Evolutionary conservation across 2,888 invertebrate species (phyloP).

Genomic region (Acleris holmiana): DNA sequence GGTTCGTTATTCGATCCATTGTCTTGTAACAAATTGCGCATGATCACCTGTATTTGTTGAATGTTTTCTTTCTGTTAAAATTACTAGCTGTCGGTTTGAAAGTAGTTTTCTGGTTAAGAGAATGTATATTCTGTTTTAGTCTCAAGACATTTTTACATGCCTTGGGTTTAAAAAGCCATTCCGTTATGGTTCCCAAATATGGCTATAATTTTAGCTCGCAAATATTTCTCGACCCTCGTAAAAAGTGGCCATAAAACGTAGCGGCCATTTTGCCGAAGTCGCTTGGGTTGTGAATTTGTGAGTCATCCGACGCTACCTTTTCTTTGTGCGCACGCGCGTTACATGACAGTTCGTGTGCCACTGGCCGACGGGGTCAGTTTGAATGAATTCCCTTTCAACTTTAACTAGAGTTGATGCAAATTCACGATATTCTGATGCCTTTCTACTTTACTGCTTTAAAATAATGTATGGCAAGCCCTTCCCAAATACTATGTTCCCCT

Average conservation of each 20-base stretch:
- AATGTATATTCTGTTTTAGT: background rate
- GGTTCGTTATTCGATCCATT: slow-evolving; percentile 4
- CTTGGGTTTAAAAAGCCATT: slow-evolving; percentile 2
- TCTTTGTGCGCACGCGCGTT: slow-evolving; percentile 34
- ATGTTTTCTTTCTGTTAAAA: too few relatives aligned
- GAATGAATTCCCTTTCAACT: background rate
- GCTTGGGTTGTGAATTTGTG: slow-evolving; percentile 29
- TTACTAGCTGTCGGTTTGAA: background rate
- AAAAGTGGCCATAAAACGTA: slow-evolving; percentile 31
- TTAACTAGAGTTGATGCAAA: background rate
- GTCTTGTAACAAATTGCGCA: background rate
- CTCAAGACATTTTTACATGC: background rate
- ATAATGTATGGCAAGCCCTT: too few relatives aligned
- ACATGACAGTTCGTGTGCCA: slow-evolving; percentile 26
- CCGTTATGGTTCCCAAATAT: slow-evolving; percentile 16
- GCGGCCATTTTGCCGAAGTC: slow-evolving; percentile 37
- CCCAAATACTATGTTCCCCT: too few relatives aligned
- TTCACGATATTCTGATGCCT: too few relatives aligned
- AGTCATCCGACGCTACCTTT: slow-evolving; percentile 36
- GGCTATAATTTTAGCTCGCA: slow-evolving; percentile 23
- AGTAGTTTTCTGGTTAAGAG: background rate
- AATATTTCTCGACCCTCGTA: slow-evolving; percentile 24
- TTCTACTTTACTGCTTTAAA: too few relatives aligned
- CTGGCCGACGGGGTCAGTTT: slow-evolving; percentile 16
- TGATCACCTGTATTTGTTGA: too few relatives aligned